phyloP scores from a whole-genome alignment of 2,797 vertebrate species.

The Sebastes nivosus region DNA sequence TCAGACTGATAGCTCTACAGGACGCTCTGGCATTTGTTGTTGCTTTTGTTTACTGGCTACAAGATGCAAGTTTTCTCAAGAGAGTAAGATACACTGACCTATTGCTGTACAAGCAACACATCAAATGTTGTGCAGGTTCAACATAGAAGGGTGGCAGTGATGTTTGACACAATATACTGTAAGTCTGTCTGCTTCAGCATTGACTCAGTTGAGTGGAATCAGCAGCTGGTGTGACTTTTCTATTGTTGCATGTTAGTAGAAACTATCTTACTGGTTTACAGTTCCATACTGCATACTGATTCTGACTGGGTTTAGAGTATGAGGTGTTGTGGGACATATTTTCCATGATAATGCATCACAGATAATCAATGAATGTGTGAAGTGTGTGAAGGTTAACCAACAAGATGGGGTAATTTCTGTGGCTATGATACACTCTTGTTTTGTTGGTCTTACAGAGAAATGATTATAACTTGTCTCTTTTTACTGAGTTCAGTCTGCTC shows the following conservation, averaged over 20 bases:
- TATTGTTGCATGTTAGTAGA: rapidly evolving
- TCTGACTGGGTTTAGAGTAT: no score
- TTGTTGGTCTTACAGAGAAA: no score
- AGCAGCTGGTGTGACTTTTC: not conserved
- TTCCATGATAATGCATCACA: no score
- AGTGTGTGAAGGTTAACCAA: no score
- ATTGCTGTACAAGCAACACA: not conserved
- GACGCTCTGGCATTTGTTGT: not conserved
- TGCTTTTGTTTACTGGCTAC: not conserved
- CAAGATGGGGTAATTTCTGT: no score
- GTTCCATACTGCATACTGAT: not conserved
- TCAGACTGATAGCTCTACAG: no score
- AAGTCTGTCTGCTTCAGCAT: slow-evolving; percentile 1
- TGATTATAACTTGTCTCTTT: no score
- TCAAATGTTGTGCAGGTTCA: not conserved
- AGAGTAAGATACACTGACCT: not conserved
- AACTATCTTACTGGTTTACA: not conserved
- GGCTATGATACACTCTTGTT: no score
- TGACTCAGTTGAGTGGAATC: not conserved
- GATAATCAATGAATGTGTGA: no score
- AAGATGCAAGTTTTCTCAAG: not conserved
- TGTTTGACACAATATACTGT: no score
- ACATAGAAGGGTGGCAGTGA: not conserved
- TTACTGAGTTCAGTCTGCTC: no score
- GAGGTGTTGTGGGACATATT: no score